Conservation (phyloP, 2,797 vertebrate genomes). For the Phataginus tetradactyla region DNA sequence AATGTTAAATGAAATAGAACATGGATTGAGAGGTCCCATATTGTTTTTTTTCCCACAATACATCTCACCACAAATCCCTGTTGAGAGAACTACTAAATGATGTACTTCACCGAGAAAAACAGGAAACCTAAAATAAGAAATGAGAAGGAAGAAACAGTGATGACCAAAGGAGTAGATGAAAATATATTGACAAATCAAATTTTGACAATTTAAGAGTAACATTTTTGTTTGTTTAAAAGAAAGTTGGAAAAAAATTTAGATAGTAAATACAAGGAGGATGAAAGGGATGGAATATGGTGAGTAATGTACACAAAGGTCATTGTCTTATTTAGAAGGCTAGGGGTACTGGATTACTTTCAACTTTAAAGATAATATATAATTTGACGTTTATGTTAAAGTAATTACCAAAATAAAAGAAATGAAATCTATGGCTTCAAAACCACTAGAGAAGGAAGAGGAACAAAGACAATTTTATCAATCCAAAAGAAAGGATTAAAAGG, state of each 20-base stretch:
- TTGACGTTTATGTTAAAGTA: conserved; percentile 17
- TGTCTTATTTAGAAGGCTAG: not conserved
- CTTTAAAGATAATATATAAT: not conserved
- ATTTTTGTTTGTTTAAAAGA: not conserved
- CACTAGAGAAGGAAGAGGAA: not conserved
- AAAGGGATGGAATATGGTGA: not conserved
- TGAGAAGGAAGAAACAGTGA: not conserved
- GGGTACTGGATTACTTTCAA: not conserved
- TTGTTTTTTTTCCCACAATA: not conserved
- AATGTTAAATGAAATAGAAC: not conserved
- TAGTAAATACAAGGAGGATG: not conserved
- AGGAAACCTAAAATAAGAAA: not conserved
- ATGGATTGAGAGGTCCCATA: not conserved
- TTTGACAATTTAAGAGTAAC: not conserved
- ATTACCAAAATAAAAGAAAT: not conserved
- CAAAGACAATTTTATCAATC: not conserved
- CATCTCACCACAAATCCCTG: not conserved
- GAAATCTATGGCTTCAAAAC: not conserved
- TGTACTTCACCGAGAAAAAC: not conserved
- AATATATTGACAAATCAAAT: not conserved
- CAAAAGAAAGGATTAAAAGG: not conserved
- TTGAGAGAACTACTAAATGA: not conserved
- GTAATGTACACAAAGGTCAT: not conserved
- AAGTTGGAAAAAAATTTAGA: not conserved
- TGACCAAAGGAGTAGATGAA: not conserved